These are phyloP conservation scores for Xylophagus ater DNA, from an alignment of 2,888 invertebrate species.

Conservation along the genomic window DNA sequence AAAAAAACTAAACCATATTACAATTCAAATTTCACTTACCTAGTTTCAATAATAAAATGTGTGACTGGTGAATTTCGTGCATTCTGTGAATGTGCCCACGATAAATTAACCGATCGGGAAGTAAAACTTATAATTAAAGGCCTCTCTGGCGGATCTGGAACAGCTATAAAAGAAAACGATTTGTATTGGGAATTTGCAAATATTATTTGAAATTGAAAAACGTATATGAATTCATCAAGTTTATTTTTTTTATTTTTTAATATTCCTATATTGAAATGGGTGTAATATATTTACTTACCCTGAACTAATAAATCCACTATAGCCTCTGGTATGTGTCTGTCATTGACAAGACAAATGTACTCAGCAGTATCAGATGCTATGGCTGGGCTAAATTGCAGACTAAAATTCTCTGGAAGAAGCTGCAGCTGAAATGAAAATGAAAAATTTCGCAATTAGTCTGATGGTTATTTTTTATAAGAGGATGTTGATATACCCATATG, in stretches of 20 bases:
- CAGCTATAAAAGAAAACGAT: slow-evolving; percentile 47
- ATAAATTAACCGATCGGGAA: slow-evolving; percentile 59
- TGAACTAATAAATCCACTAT: slow-evolving; percentile 54
- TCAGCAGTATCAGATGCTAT: slow-evolving; percentile 52
- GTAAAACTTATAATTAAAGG: slow-evolving; percentile 62
- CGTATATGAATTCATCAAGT: too few relatives aligned
- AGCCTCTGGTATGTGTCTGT: slow-evolving; percentile 53
- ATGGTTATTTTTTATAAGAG: slow-evolving; percentile 9
- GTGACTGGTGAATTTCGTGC: slow-evolving; percentile 56
- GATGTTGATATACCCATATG: neutral
- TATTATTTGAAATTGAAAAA: too few relatives aligned
- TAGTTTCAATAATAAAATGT: slow-evolving; percentile 61
- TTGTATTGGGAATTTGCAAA: too few relatives aligned
- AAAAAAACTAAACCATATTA: too few relatives aligned
- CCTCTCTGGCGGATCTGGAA: slow-evolving; percentile 58
- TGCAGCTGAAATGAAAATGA: slow-evolving; percentile 38
- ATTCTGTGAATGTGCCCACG: slow-evolving; percentile 61
- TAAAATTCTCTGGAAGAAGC: slow-evolving; percentile 48
- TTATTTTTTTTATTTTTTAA: too few relatives aligned
- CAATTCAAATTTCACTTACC: slow-evolving; percentile 44
- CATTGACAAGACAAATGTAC: slow-evolving; percentile 58
- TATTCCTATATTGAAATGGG: too few relatives aligned
- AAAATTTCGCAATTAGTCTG: slow-evolving; percentile 11
- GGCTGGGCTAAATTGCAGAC: slow-evolving; percentile 51
- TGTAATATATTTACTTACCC: slow-evolving; percentile 42